Evolutionary conservation across 1,140 invertebrate species (phyloP).

Genomic region (Chionoecetes opilio): DNA sequence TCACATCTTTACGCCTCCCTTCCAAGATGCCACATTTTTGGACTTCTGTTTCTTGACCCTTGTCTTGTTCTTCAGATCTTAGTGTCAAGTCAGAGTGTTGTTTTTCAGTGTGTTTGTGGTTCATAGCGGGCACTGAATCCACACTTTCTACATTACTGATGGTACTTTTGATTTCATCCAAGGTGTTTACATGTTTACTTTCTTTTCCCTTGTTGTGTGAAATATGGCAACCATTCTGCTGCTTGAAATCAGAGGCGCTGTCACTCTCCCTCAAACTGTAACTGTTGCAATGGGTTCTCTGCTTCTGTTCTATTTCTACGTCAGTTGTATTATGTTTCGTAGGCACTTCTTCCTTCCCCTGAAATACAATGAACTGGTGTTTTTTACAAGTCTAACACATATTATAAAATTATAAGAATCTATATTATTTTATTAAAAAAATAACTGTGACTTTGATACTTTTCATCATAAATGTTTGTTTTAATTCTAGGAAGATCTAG

Average conservation of each 20-base stretch:
- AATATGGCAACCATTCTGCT: not conserved
- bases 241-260: not conserved
- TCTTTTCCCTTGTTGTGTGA: not conserved
- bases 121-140: not conserved
- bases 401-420: too few relatives aligned
- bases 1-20: not conserved
- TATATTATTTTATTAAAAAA: too few relatives aligned
- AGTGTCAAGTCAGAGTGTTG: not conserved
- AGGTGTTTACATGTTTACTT: not conserved
- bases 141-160: not conserved
- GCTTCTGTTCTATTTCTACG: not conserved
- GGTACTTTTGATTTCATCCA: not conserved
- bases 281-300: not conserved
- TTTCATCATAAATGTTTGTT: too few relatives aligned
- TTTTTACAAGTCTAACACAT: too few relatives aligned
- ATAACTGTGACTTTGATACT: too few relatives aligned
- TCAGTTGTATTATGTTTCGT: not conserved
- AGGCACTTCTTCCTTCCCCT: not conserved
- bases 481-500: too few relatives aligned
- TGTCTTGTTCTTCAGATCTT: not conserved
- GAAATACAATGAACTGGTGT: too few relatives aligned
- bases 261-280: not conserved
- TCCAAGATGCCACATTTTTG: not conserved
- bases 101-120: not conserved
- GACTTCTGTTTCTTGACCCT: not conserved